Percentiles rank a stretch among this genome's conserved stretches.
These are phyloP conservation scores for Catharus bicknelli DNA, from an alignment of 2,113 vertebrate species.

Conservation along the genomic window DNA sequence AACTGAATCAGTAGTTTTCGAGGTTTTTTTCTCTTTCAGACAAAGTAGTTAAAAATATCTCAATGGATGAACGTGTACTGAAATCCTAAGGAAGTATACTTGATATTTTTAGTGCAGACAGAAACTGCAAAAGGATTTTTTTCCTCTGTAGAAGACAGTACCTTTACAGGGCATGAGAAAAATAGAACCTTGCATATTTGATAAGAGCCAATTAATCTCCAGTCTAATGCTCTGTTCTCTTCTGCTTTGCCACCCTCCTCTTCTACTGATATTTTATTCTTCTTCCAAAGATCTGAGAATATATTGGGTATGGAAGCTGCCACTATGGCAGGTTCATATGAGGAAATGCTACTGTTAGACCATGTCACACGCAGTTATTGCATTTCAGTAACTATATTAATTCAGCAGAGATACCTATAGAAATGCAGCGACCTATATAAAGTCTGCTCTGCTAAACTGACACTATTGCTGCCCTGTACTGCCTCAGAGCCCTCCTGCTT, in stretches of 20 bases:
- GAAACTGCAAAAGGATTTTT: not conserved
- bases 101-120: not conserved
- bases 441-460: conserved; percentile 3
- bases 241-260: not conserved
- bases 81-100: not conserved
- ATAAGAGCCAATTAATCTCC: not conserved
- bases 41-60: not conserved
- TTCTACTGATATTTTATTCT: not conserved
- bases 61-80: not conserved
- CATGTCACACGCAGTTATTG: not conserved
- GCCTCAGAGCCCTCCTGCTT: conserved; percentile 25
- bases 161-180: not conserved
- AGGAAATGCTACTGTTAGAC: conserved; percentile 22
- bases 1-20: not conserved
- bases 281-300: not conserved
- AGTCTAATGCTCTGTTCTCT: not conserved
- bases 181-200: not conserved
- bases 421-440: conserved; percentile 24
- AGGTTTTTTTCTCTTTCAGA: fast-evolving
- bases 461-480: not conserved
- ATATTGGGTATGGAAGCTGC: not conserved
- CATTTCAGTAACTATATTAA: conserved; percentile 14
- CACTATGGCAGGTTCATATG: not conserved
- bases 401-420: conserved; percentile 39
- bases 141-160: not conserved